These are phyloP conservation scores for Mobula hypostoma DNA, from an alignment of 2,113 vertebrate species.

Conservation along the genomic window DNA sequence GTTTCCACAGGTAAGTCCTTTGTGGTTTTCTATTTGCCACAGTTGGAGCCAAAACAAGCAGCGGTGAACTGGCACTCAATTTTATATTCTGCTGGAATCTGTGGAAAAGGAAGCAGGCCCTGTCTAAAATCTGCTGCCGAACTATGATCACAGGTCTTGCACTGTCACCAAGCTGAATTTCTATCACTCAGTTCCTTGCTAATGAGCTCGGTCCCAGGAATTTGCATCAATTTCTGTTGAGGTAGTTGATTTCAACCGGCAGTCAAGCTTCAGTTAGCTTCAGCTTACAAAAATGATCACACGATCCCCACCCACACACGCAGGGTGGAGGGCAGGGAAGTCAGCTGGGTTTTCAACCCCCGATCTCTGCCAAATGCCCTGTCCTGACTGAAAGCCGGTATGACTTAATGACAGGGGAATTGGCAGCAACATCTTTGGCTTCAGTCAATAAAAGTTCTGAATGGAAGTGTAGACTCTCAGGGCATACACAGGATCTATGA, in stretches of 20 bases:
- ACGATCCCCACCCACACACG: no score
- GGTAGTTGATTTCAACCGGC: no score
- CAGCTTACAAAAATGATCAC: no score
- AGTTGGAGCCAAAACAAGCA: background rate
- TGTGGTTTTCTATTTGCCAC: background rate
- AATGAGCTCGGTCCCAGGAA: background rate
- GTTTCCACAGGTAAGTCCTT: slow-evolving; percentile 69
- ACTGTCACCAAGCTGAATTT: background rate
- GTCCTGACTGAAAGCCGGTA: no score
- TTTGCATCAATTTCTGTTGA: background rate
- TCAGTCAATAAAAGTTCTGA: no score
- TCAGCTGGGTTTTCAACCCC: background rate
- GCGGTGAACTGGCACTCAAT: background rate
- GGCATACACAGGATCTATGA: no score
- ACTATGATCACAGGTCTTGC: background rate
- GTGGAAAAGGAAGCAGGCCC: background rate
- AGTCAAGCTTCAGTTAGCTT: no score
- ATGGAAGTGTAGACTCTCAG: no score
- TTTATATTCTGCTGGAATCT: background rate
- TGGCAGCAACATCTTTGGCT: no score
- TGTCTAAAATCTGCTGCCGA: background rate
- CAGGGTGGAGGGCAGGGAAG: background rate
- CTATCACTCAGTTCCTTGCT: background rate
- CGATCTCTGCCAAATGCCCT: background rate
- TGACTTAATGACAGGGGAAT: no score